phyloP scores from a whole-genome alignment of 1,140 invertebrate species.

The Drosophila hydei region DNA sequence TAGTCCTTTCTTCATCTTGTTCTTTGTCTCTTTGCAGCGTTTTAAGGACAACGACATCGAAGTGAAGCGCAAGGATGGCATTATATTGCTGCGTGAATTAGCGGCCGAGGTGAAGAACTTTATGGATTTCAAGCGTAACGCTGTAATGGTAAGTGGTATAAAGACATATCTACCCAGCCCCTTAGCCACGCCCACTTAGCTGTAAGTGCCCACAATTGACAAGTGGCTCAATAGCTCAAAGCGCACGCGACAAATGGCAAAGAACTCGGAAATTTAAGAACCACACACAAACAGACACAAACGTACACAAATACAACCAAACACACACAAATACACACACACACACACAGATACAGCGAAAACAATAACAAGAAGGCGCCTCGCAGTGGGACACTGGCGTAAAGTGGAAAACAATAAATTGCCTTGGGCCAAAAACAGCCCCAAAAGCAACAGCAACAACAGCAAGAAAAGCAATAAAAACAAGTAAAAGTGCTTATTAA shows the following conservation, averaged over 20 bases:
- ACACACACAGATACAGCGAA: constrained; percentile 31
- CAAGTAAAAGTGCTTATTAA: constrained; percentile 4
- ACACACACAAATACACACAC: no score
- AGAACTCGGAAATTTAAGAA: constrained; percentile 52
- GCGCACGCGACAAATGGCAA: constrained; percentile 35
- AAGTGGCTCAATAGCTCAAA: constrained; percentile 73
- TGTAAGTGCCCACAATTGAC: constrained; percentile 57
- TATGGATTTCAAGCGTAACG: constrained; percentile 95
- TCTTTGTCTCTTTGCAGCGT: constrained; percentile 86
- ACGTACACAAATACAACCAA: constrained; percentile 23
- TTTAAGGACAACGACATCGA: constrained; percentile 90
- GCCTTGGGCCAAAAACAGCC: constrained; percentile 51
- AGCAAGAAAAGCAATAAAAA: constrained; percentile 9
- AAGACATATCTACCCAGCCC: neutral
- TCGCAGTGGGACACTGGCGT: constrained; percentile 52
- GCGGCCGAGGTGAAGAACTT: constrained; percentile 94
- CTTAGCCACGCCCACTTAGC: neutral
- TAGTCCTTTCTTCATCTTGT: constrained; percentile 14
- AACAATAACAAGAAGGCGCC: constrained; percentile 54
- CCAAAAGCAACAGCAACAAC: constrained; percentile 31
- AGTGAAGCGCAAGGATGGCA: constrained; percentile 91
- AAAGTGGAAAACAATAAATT: constrained; percentile 80
- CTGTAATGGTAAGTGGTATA: constrained; percentile 90
- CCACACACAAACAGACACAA: constrained; percentile 42
- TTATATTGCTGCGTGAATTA: constrained; percentile 92